Evolutionary conservation across 2,113 vertebrate species (phyloP).

Genomic region (Xyliphius kryptos): DNA sequence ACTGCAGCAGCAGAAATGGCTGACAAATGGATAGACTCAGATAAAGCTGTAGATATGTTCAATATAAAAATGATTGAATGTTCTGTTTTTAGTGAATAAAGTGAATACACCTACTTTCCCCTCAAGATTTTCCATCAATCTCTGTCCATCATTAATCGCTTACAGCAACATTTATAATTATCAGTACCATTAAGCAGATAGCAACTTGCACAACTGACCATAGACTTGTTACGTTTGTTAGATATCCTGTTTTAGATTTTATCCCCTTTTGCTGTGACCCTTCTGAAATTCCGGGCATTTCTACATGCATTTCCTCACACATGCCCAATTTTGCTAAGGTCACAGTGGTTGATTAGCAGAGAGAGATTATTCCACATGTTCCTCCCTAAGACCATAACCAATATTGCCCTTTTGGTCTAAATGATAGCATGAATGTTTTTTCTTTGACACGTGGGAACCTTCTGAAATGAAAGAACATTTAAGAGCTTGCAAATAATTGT

Average conservation of each 20-base stretch:
- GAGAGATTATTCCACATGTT: neutral
- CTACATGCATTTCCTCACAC: neutral
- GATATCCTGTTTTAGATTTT: neutral
- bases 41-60: neutral
- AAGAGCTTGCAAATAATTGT: neutral
- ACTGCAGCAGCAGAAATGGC: neutral
- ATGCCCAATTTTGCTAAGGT: neutral
- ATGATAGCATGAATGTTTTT: too few species aligned
- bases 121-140: neutral
- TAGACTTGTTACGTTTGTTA: neutral
- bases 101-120: neutral
- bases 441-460: neutral
- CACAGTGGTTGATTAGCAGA: neutral
- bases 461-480: neutral
- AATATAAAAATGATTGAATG: neutral
- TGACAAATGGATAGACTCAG: slow-evolving; percentile 1
- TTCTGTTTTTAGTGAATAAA: neutral
- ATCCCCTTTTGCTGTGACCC: neutral
- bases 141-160: too few species aligned
- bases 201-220: neutral
- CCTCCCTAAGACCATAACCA: too few species aligned
- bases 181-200: too few species aligned
- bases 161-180: neutral
- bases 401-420: too few species aligned
- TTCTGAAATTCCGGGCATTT: neutral